phyloP scores from a whole-genome alignment of 2,113 vertebrate species.

The Morone saxatilis region DNA sequence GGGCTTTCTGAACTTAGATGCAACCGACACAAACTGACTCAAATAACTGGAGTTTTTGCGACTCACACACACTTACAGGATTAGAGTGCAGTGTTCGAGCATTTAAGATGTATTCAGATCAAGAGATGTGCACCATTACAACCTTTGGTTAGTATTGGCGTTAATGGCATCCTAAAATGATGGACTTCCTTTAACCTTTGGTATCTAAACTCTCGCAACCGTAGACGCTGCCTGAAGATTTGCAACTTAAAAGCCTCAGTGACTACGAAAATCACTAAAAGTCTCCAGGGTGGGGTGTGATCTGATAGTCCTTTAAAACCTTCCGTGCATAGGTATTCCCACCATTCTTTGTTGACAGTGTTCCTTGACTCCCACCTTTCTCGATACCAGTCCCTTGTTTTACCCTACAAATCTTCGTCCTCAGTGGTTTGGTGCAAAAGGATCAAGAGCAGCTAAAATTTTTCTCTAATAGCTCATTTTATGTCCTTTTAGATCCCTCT shows the following conservation, averaged over 20 bases:
- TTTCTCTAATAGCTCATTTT: constrained; percentile 83
- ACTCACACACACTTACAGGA: constrained; percentile 47
- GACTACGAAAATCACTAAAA: constrained; percentile 57
- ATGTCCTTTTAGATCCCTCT: constrained; percentile 72
- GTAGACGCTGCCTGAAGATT: constrained; percentile 47
- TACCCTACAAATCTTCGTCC: constrained; percentile 65
- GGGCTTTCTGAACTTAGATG: constrained; percentile 41
- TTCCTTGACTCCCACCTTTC: constrained; percentile 47
- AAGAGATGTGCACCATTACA: constrained; percentile 68
- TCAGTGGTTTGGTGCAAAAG: constrained; percentile 86
- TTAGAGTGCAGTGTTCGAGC: constrained; percentile 66
- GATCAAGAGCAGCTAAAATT: constrained; percentile 83
- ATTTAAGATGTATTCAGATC: constrained; percentile 51
- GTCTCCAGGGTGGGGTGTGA: constrained; percentile 62
- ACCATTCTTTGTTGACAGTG: constrained; percentile 40
- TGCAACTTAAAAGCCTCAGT: constrained; percentile 60
- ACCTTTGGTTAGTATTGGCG: constrained; percentile 79
- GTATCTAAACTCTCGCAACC: constrained; percentile 69
- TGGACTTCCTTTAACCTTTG: constrained; percentile 76
- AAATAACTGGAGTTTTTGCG: constrained; percentile 39
- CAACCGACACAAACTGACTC: constrained; percentile 42
- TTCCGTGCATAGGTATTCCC: constrained; percentile 69
- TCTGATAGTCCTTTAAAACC: constrained; percentile 71
- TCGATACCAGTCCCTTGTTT: constrained; percentile 48
- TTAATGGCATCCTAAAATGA: constrained; percentile 65